Evolutionary conservation across 1,140 invertebrate genomes (phyloP).

Genomic region (Calosoma granatense): DNA sequence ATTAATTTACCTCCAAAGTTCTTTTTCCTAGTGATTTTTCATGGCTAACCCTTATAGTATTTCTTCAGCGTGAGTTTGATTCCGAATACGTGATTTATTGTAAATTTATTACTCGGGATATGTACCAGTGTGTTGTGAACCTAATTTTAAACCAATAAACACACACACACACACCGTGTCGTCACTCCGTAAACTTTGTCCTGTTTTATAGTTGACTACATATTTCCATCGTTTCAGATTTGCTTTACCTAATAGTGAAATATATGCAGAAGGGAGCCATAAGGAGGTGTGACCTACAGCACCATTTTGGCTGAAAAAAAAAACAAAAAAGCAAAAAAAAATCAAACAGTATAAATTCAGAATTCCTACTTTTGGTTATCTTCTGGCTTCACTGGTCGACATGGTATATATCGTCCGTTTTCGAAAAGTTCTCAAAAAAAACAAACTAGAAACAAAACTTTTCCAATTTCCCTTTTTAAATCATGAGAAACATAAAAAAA

Average conservation of each 20-base stretch:
- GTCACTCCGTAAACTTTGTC: too few relatives aligned
- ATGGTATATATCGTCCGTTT: slow-evolving; percentile 5
- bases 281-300: not conserved
- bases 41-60: too few relatives aligned
- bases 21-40: too few relatives aligned
- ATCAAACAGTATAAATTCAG: not conserved
- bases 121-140: too few relatives aligned
- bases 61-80: too few relatives aligned
- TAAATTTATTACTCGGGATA: too few relatives aligned
- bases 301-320: not conserved
- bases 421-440: not conserved
- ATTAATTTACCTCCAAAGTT: too few relatives aligned
- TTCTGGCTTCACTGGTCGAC: slow-evolving; percentile 1
- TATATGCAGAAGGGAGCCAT: slow-evolving; percentile 5
- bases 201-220: not conserved
- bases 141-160: too few relatives aligned
- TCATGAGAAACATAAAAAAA: not conserved
- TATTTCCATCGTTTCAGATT: slow-evolving; percentile 10
- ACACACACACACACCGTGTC: too few relatives aligned
- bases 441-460: not conserved
- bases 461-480: too few relatives aligned
- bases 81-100: too few relatives aligned
- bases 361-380: slow-evolving; percentile 9
- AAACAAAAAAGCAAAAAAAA: not conserved
- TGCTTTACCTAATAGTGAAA: slow-evolving; percentile 11